A percentile compares a stretch with the other conserved stretches of the same genome.
phyloP scores from a whole-genome alignment of 1,140 invertebrate genomes.

The Drosophila suzukii region DNA sequence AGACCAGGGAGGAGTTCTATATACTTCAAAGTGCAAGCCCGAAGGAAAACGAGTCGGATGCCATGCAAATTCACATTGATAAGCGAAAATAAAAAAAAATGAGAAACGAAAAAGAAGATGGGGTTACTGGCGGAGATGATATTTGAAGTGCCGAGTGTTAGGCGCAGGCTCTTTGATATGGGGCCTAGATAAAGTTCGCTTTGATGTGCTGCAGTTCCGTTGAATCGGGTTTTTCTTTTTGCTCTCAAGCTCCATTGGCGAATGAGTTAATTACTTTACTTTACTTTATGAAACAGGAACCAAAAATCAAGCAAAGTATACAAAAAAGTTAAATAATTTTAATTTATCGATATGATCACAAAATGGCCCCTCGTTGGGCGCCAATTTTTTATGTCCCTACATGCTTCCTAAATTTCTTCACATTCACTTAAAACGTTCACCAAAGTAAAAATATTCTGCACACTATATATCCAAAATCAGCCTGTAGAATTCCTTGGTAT shows the following conservation, averaged over 20 bases:
- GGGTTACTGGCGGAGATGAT: not conserved
- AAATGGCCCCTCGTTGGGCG: too few relatives aligned
- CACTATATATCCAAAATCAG: too few relatives aligned
- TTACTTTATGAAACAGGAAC: slow-evolving; percentile 3
- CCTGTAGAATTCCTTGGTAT: slow-evolving; percentile 1
- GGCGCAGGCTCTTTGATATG: slow-evolving; percentile 47
- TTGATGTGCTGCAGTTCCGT: slow-evolving; percentile 44
- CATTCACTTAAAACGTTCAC: not conserved
- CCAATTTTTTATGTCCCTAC: too few relatives aligned
- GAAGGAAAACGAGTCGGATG: slow-evolving; percentile 26
- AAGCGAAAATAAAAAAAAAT: slow-evolving; percentile 22
- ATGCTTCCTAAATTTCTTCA: not conserved
- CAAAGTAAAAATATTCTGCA: not conserved
- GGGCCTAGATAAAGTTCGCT: slow-evolving; percentile 45
- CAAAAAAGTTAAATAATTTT: too few relatives aligned
- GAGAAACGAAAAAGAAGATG: not conserved
- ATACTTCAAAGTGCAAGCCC: slow-evolving; percentile 62
- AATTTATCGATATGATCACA: too few relatives aligned
- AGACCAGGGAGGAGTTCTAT: slow-evolving; percentile 23
- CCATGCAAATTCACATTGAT: slow-evolving; percentile 70
- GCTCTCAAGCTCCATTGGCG: not conserved
- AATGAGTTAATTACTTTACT: slow-evolving; percentile 18
- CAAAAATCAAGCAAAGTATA: not conserved
- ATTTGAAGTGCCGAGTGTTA: slow-evolving; percentile 17
- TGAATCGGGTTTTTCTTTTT: not conserved